phyloP scores from a whole-genome alignment of 2,797 vertebrate genomes.

The Chloroceryle amazona region DNA sequence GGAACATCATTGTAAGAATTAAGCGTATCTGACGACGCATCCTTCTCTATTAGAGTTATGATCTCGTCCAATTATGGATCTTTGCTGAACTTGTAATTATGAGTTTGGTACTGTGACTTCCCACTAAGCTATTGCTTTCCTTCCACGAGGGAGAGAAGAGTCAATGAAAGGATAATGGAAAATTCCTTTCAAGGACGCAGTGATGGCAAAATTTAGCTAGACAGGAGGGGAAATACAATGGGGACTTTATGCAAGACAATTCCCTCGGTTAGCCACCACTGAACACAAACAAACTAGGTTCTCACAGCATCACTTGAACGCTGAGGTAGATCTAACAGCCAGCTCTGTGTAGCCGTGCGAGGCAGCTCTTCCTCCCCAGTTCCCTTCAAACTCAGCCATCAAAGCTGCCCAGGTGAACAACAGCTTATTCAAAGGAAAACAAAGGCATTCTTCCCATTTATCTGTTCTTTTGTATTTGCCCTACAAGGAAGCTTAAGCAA shows the following conservation, averaged over 20 bases:
- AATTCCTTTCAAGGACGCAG: conserved; percentile 56
- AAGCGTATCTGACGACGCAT: conserved; percentile 36
- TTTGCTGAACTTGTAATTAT: conserved; percentile 63
- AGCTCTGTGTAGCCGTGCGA: fast-evolving
- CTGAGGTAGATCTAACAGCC: conserved; percentile 14
- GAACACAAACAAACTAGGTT: neutral
- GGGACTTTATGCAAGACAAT: neutral
- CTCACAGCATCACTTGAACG: neutral
- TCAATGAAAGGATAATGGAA: conserved; percentile 64
- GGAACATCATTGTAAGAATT: conserved; percentile 55
- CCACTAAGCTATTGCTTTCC: conserved; percentile 30
- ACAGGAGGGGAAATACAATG: conserved; percentile 1
- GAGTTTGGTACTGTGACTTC: conserved; percentile 45
- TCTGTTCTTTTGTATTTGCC: conserved; percentile 15
- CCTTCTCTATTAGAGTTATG: conserved; percentile 68
- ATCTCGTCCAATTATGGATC: conserved; percentile 68
- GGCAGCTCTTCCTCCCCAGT: conserved; percentile 27
- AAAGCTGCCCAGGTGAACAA: conserved; percentile 65
- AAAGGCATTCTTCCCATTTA: conserved; percentile 29
- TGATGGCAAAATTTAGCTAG: conserved; percentile 24
- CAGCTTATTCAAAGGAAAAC: conserved; percentile 32
- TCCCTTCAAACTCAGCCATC: conserved; percentile 52
- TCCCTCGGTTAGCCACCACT: neutral
- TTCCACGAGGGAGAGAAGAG: conserved; percentile 49
- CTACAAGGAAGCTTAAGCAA: conserved; percentile 49